These are phyloP conservation scores for Araneus ventricosus DNA, from an alignment of 1,140 invertebrate species.

Conservation along the genomic window DNA sequence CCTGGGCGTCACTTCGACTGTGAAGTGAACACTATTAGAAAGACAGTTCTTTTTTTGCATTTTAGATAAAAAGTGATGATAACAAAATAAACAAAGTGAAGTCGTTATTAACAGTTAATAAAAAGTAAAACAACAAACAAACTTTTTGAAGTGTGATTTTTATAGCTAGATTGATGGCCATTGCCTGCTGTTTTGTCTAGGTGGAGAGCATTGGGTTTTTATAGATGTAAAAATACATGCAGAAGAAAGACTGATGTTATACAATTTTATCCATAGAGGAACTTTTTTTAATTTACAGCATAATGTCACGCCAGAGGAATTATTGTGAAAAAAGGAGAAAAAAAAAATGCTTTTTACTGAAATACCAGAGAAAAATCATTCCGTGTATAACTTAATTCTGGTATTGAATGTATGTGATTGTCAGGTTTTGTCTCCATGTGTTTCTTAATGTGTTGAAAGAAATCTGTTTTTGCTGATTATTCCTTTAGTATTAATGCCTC, in stretches of 20 bases:
- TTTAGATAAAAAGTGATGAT: constrained; percentile 43
- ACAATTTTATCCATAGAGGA: constrained; percentile 43
- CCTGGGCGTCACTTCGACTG: constrained; percentile 45
- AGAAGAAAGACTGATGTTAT: constrained; percentile 25
- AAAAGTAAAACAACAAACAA: neutral
- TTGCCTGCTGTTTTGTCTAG: constrained; percentile 38
- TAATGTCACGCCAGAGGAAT: constrained; percentile 30
- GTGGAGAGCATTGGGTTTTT: constrained; percentile 62
- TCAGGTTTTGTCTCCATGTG: constrained; percentile 59
- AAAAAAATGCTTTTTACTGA: constrained; percentile 57
- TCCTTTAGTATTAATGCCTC: constrained; percentile 34
- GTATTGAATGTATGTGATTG: constrained; percentile 68
- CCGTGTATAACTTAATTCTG: constrained; percentile 74
- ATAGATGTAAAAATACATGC: constrained; percentile 65
- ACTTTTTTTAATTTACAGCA: constrained; percentile 53
- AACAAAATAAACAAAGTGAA: constrained; percentile 14
- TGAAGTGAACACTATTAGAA: constrained; percentile 48
- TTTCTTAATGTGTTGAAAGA: constrained; percentile 51
- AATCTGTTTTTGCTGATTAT: constrained; percentile 55
- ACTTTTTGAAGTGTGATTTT: constrained; percentile 67
- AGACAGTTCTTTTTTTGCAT: constrained; percentile 58
- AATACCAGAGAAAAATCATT: constrained; percentile 74
- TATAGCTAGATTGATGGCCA: constrained; percentile 53
- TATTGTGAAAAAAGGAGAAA: constrained; percentile 7
- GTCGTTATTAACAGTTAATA: constrained; percentile 2